These are phyloP conservation scores for Anolis apletophallus DNA, from an alignment of 2,797 vertebrate species.

Conservation along the genomic window DNA sequence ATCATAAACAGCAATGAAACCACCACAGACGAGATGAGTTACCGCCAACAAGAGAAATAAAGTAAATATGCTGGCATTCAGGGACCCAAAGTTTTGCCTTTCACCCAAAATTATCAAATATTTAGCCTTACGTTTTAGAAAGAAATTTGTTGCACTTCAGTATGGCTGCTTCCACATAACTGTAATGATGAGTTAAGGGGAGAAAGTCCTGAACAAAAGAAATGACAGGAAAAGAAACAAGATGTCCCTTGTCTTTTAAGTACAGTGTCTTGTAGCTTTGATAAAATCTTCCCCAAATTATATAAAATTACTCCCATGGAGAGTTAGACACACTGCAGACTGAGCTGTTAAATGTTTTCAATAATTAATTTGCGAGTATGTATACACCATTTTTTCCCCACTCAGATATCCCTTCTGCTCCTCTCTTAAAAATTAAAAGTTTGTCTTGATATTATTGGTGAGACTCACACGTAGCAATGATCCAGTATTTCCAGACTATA, in stretches of 20 bases:
- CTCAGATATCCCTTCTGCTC: background rate
- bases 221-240: background rate
- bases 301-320: background rate
- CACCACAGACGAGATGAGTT: background rate
- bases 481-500: background rate
- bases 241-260: background rate
- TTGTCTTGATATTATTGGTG: background rate
- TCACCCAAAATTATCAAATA: background rate
- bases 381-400: background rate
- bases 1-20: background rate
- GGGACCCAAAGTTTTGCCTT: too few relatives aligned
- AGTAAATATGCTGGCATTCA: too few relatives aligned
- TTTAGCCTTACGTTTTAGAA: slow-evolving; percentile 85
- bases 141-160: slow-evolving; percentile 96
- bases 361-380: background rate
- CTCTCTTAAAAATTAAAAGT: background rate
- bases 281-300: background rate
- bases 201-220: slow-evolving; percentile 22
- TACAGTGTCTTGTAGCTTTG: background rate
- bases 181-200: slow-evolving; percentile 82
- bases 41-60: too few relatives aligned
- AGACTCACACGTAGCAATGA: background rate
- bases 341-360: background rate
- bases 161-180: slow-evolving; percentile 96
- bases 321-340: background rate